Conservation (phyloP, 2,888 invertebrate species). For the Stenchaetothrips biformis region DNA sequence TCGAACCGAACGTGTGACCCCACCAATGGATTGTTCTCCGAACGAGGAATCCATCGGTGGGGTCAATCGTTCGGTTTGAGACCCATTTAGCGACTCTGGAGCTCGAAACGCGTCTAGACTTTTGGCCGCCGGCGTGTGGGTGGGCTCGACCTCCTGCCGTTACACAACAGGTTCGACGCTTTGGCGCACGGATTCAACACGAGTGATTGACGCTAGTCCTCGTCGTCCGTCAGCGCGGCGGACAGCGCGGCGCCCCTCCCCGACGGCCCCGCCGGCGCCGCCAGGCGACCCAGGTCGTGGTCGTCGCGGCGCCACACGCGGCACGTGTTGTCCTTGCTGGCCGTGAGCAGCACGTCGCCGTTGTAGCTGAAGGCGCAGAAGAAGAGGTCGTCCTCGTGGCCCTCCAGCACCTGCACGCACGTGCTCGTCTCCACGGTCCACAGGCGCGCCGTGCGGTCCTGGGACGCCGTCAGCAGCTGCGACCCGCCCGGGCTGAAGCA, state of each 20-base stretch:
- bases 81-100: too few species aligned
- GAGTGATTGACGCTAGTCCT: background rate
- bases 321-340: conserved; percentile 77
- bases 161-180: too few species aligned
- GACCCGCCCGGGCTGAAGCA: conserved; percentile 76
- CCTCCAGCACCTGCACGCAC: conserved; percentile 55
- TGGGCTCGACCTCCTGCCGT: too few species aligned
- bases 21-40: too few species aligned
- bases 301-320: conserved; percentile 73
- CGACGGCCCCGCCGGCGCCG: background rate
- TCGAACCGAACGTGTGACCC: too few species aligned
- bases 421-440: conserved; percentile 65
- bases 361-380: conserved; percentile 76
- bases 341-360: conserved; percentile 72
- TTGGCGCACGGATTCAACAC: too few species aligned
- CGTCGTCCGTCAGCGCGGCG: background rate
- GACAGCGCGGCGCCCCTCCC: background rate
- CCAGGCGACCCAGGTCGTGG: background rate
- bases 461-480: conserved; percentile 67
- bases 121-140: too few species aligned
- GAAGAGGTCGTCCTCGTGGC: conserved; percentile 75
- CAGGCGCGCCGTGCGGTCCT: conserved; percentile 67
- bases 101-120: too few species aligned
- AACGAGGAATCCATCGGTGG: too few species aligned
- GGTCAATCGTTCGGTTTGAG: too few species aligned